Percentiles rank a stretch among this genome's conserved stretches.
Evolutionary conservation across 1,140 invertebrate species (phyloP).

Genomic region (Plodia interpunctella): DNA sequence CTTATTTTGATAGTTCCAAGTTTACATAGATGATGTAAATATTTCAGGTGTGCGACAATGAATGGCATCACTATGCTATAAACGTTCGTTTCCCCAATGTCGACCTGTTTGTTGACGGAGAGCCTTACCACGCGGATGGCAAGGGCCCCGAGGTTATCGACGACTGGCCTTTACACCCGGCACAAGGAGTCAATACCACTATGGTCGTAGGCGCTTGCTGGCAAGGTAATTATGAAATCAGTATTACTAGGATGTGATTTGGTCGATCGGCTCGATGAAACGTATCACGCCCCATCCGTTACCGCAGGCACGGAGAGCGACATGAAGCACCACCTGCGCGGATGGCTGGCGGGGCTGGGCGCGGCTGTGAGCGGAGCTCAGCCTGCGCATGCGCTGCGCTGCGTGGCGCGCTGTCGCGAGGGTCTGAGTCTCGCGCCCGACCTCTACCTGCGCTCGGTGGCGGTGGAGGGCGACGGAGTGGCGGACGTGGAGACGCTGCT

Average conservation of each 20-base stretch:
- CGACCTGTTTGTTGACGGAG: conserved; percentile 93
- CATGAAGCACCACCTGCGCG: conserved; percentile 92
- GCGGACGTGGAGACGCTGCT: conserved; percentile 93
- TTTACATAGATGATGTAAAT: no score
- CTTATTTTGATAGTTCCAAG: no score
- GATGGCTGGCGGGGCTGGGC: conserved; percentile 91
- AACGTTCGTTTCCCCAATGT: conserved; percentile 94
- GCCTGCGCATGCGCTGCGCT: conserved; percentile 87
- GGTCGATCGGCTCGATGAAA: no score
- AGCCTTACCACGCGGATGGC: conserved; percentile 84
- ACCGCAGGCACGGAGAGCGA: conserved; percentile 86
- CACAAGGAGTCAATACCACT: conserved; percentile 95
- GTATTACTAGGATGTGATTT: no score
- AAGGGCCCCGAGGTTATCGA: conserved; percentile 98
- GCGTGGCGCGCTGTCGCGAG: conserved; percentile 82
- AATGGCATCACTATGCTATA: conserved; percentile 99
- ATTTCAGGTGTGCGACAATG: conserved; percentile 93
- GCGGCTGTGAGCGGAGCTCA: conserved; percentile 87
- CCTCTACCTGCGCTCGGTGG: conserved; percentile 89
- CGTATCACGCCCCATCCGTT: neutral
- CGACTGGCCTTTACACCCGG: conserved; percentile 99
- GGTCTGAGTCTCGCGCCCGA: conserved; percentile 53
- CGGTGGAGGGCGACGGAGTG: conserved; percentile 92
- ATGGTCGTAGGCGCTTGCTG: conserved; percentile 97
- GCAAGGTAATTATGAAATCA: conserved; percentile 85